These are phyloP conservation scores for Pterocles orientalis DNA, from an alignment of 2,113 vertebrate species.

Conservation along the genomic window DNA sequence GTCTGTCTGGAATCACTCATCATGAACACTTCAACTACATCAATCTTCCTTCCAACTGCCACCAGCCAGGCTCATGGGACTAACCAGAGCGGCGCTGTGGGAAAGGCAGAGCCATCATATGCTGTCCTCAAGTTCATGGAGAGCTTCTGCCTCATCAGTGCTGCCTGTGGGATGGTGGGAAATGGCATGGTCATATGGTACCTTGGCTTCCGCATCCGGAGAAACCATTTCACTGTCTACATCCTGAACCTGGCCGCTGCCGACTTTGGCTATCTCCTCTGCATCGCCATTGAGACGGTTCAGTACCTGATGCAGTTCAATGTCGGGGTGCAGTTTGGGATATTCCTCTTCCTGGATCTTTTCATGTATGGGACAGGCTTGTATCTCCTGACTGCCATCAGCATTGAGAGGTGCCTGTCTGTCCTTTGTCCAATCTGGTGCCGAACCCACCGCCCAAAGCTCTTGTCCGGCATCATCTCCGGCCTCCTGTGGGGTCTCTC, in stretches of 20 bases:
- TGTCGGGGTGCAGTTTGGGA: conserved; percentile 38
- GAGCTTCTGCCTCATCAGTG: conserved; percentile 71
- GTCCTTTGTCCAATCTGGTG: conserved; percentile 60
- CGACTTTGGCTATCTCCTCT: conserved; percentile 65
- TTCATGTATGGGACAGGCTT: conserved; percentile 14
- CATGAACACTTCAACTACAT: not conserved
- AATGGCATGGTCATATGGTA: conserved; percentile 76
- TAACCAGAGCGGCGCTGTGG: not conserved
- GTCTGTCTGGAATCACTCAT: not conserved
- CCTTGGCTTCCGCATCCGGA: conserved; percentile 72
- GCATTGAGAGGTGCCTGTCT: conserved; percentile 39
- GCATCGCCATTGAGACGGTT: conserved; percentile 61
- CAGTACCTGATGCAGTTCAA: conserved; percentile 70
- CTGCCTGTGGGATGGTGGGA: conserved; percentile 72
- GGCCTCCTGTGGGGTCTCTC: conserved; percentile 42
- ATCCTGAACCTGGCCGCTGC: conserved; percentile 76
- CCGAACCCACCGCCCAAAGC: not conserved
- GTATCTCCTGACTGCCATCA: conserved; percentile 46
- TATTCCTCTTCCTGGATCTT: conserved; percentile 58
- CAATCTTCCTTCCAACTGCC: not conserved
- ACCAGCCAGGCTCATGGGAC: not conserved
- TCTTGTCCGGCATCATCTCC: not conserved
- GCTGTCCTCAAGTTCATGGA: conserved; percentile 53
- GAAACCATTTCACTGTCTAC: conserved; percentile 74
- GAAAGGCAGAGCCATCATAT: not conserved